A percentile compares a stretch with the other conserved stretches of the same genome.
Conservation (phyloP, 2,113 vertebrate genomes). For the Mixornis gularis region DNA sequence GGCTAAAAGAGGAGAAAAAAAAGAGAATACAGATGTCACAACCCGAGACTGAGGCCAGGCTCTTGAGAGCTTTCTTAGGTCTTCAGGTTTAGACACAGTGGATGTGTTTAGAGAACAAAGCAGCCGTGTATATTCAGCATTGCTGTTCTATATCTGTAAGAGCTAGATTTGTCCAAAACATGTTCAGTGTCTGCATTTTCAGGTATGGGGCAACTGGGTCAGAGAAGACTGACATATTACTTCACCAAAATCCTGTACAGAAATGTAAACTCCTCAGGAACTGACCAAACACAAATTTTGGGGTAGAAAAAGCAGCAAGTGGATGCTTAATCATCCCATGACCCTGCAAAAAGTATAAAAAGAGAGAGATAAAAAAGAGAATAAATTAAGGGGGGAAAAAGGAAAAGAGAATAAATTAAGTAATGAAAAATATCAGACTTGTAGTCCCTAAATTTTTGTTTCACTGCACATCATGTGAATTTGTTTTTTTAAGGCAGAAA, state of each 20-base stretch:
- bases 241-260: neutral
- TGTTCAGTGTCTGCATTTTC: neutral
- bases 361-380: neutral
- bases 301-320: neutral
- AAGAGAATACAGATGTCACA: neutral
- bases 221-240: neutral
- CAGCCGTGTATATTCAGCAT: neutral
- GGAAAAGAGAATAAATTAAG: neutral
- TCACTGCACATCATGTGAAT: neutral
- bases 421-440: neutral
- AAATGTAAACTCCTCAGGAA: neutral
- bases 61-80: neutral
- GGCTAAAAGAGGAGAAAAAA: neutral
- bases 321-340: neutral
- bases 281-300: neutral
- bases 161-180: neutral
- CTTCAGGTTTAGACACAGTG: neutral
- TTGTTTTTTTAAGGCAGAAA: neutral
- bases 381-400: accelerated
- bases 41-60: neutral
- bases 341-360: neutral
- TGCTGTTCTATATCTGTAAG: neutral
- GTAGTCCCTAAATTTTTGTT: neutral
- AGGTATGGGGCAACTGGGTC: neutral
- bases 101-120: neutral